These are phyloP conservation scores for Aphodius granarius DNA, from an alignment of 2,888 invertebrate genomes.

Conservation along the genomic window DNA sequence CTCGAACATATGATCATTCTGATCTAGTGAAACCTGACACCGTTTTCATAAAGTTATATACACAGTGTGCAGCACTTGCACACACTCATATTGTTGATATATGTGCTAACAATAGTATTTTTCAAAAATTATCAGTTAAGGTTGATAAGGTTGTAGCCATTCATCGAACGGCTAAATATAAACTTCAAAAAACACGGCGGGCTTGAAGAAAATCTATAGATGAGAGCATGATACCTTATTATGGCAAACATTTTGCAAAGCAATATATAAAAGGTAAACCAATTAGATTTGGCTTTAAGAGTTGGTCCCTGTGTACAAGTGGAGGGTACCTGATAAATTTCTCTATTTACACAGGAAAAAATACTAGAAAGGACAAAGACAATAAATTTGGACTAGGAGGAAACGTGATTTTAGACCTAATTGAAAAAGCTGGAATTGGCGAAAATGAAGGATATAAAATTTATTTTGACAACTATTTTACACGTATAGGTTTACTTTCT, in stretches of 20 bases:
- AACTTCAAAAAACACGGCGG: slow-evolving; percentile 15
- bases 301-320: slow-evolving; percentile 34
- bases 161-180: slow-evolving; percentile 22
- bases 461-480: slow-evolving; percentile 21
- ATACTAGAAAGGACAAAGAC: background rate
- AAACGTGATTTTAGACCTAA: too few relatives aligned
- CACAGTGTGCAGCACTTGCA: too few relatives aligned
- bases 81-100: too few relatives aligned
- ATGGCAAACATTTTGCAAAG: slow-evolving; percentile 30
- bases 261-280: slow-evolving; percentile 36
- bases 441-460: too few relatives aligned
- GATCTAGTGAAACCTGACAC: too few relatives aligned
- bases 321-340: slow-evolving; percentile 33
- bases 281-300: slow-evolving; percentile 37
- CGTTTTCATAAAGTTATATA: too few relatives aligned
- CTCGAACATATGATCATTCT: too few relatives aligned
- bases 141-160: slow-evolving; percentile 1
- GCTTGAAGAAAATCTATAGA: background rate
- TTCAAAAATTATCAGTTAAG: too few relatives aligned
- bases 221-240: slow-evolving; percentile 20
- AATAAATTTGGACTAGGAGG: too few relatives aligned
- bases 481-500: slow-evolving; percentile 1
- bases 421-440: too few relatives aligned
- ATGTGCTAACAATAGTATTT: too few relatives aligned
- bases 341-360: slow-evolving; percentile 36